Conservation (phyloP, 1,140 invertebrate genomes). For the Holotrichia oblita region DNA sequence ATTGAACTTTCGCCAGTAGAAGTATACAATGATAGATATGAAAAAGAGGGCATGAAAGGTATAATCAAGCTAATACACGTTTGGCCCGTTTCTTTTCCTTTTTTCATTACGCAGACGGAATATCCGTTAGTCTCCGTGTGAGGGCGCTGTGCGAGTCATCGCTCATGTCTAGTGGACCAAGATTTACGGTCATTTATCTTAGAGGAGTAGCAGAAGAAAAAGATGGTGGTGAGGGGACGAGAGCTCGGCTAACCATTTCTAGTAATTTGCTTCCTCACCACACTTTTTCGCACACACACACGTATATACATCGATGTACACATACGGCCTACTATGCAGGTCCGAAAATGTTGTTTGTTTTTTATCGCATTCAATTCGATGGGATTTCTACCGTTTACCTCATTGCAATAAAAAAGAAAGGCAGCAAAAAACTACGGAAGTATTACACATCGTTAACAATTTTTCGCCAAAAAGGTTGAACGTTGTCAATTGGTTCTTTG, state of each 20-base stretch:
- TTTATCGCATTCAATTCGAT: conserved; percentile 20
- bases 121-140: neutral
- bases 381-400: neutral
- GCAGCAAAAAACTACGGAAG: neutral
- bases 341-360: conserved; percentile 27
- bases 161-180: conserved; percentile 34
- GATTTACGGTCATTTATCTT: conserved; percentile 35
- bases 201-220: neutral
- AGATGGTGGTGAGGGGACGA: neutral
- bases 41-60: neutral
- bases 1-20: neutral
- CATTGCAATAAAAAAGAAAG: neutral
- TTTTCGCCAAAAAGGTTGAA: neutral
- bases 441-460: neutral
- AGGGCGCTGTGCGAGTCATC: conserved; percentile 12
- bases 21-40: conserved; percentile 7
- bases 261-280: conserved; percentile 17
- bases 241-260: conserved; percentile 3
- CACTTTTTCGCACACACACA: neutral
- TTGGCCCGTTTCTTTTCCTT: neutral
- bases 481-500: neutral
- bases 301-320: too few species aligned
- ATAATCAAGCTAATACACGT: conserved; percentile 32
- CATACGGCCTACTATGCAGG: neutral
- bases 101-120: neutral